Conservation (phyloP, 1,140 invertebrate species). For the Chironomus striatipennis region DNA sequence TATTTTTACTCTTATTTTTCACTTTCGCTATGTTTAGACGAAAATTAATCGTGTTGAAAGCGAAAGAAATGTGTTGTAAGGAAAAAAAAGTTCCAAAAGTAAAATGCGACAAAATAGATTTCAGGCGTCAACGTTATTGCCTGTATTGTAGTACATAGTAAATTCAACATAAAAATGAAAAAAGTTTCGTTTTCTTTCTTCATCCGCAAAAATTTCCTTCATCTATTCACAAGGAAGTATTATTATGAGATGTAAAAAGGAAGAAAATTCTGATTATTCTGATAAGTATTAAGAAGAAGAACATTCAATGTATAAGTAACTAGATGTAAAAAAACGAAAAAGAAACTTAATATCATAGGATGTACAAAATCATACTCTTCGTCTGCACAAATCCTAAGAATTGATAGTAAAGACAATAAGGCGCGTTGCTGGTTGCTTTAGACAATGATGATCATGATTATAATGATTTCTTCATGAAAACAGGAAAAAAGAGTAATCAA, state of each 20-base stretch:
- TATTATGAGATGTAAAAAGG: neutral
- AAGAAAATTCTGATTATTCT: neutral
- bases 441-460: neutral
- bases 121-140: constrained; percentile 17
- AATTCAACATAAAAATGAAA: constrained; percentile 15
- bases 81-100: neutral
- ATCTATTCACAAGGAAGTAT: neutral
- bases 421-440: neutral
- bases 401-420: constrained; percentile 21
- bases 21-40: neutral
- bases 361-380: no score
- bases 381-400: neutral
- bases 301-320: neutral
- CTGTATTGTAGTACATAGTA: neutral
- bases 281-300: neutral
- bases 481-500: neutral
- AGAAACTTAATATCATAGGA: neutral
- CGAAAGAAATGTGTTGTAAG: neutral
- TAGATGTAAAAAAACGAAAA: neutral
- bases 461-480: neutral
- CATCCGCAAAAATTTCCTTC: neutral
- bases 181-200: neutral
- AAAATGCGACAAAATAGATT: constrained; percentile 10
- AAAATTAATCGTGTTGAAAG: neutral
- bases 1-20: neutral